These are phyloP conservation scores for Lepisosteus osseus DNA, from an alignment of 2,113 vertebrate species.

Conservation along the genomic window DNA sequence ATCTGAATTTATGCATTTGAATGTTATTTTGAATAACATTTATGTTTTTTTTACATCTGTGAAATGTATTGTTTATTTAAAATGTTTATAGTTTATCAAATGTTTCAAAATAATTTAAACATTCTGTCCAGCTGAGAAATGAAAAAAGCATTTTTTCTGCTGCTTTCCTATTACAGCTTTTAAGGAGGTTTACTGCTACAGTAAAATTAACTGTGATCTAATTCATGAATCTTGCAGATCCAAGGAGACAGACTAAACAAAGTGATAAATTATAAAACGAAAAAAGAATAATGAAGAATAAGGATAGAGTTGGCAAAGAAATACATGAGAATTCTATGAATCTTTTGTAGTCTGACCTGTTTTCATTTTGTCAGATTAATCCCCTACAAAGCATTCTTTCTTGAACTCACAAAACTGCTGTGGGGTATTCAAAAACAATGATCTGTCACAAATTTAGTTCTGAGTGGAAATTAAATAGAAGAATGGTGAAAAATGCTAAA, in stretches of 20 bases:
- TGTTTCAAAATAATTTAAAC: no score
- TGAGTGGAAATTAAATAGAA: neutral
- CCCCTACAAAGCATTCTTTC: slow-evolving; percentile 4
- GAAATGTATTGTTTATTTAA: no score
- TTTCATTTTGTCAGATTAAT: neutral
- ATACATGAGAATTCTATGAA: neutral
- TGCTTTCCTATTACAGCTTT: neutral
- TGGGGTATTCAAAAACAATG: neutral
- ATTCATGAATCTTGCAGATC: neutral
- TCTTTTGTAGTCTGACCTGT: neutral
- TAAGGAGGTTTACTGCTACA: neutral
- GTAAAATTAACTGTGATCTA: neutral
- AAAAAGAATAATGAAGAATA: neutral
- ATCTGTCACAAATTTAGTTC: neutral
- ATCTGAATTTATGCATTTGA: no score
- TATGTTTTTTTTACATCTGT: no score
- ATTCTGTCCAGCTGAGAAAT: no score
- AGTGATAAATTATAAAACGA: neutral
- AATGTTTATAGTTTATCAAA: no score
- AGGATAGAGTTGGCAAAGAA: neutral
- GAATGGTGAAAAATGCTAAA: neutral
- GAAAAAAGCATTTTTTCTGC: no score
- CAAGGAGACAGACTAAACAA: neutral
- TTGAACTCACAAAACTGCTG: no score
- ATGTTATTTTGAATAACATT: no score